Conservation (phyloP, 2,888 invertebrate genomes). For the Hypomecis punctinalis region DNA sequence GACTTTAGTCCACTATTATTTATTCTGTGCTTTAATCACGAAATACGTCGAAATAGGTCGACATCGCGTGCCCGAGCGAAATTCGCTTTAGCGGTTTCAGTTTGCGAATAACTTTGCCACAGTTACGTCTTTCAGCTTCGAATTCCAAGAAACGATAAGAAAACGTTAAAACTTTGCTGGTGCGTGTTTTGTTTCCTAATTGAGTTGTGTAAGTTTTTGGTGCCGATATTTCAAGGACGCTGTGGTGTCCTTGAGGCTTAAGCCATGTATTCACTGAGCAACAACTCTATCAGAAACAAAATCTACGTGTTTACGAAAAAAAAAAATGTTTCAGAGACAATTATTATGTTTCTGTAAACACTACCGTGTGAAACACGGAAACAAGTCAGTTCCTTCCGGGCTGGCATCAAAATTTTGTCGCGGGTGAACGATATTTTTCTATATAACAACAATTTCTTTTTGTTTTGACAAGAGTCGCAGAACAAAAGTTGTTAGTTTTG, state of each 20-base stretch:
- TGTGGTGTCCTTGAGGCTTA: background rate
- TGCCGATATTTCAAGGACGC: conserved; percentile 21
- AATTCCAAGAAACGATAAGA: conserved; percentile 28
- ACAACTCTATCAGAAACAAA: too few relatives aligned
- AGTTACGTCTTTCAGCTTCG: conserved; percentile 17
- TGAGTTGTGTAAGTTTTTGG: conserved; percentile 16
- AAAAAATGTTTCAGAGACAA: too few relatives aligned
- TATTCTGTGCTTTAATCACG: conserved; percentile 1
- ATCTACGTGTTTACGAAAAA: too few relatives aligned
- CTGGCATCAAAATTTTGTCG: too few relatives aligned
- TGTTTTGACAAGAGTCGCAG: too few relatives aligned
- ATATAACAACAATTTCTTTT: too few relatives aligned
- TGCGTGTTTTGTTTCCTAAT: conserved; percentile 17
- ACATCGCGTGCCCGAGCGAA: conserved; percentile 26
- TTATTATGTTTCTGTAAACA: too few relatives aligned
- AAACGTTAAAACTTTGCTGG: conserved; percentile 19
- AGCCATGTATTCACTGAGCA: too few relatives aligned
- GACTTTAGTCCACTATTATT: background rate
- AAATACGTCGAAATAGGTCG: conserved; percentile 10
- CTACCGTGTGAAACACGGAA: too few relatives aligned
- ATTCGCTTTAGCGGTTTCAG: conserved; percentile 24
- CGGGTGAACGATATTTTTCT: too few relatives aligned
- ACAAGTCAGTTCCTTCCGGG: too few relatives aligned
- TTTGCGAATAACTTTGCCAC: conserved; percentile 26
- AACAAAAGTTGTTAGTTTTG: too few relatives aligned